Conservation (phyloP, 2,888 invertebrate genomes). For the Hypercompe scribonia region DNA sequence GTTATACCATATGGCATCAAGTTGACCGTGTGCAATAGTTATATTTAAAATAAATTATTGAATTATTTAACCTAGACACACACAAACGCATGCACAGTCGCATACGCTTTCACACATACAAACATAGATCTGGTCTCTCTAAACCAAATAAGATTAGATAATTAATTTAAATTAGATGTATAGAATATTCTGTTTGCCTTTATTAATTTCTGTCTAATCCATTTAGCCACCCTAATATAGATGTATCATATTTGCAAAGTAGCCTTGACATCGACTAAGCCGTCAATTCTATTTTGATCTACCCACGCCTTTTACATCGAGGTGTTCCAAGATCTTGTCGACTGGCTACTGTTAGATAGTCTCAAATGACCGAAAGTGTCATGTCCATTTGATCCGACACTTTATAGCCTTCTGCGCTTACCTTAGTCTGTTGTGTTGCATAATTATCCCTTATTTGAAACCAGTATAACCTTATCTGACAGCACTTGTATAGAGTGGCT, state of each 20-base stretch:
- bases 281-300: constrained; percentile 26
- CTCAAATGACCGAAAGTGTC: constrained; percentile 53
- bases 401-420: constrained; percentile 55
- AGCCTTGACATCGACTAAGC: constrained; percentile 55
- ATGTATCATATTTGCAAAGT: constrained; percentile 43
- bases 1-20: neutral
- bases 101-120: neutral
- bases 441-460: neutral
- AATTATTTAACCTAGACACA: no score
- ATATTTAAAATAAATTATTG: no score
- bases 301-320: constrained; percentile 21
- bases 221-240: constrained; percentile 28
- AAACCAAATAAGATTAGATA: neutral
- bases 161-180: constrained; percentile 12
- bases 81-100: neutral
- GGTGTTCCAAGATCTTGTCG: constrained; percentile 12
- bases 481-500: no score
- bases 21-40: neutral
- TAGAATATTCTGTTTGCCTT: constrained; percentile 1
- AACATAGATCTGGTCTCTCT: neutral
- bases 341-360: constrained; percentile 30
- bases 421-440: constrained; percentile 10
- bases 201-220: constrained; percentile 35
- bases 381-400: constrained; percentile 59
- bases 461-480: neutral